Evolutionary conservation across 2,888 invertebrate species (phyloP), one percentile per base, ranked within the genome.

Genomic region (Tetheella fluctuosa): DNA sequence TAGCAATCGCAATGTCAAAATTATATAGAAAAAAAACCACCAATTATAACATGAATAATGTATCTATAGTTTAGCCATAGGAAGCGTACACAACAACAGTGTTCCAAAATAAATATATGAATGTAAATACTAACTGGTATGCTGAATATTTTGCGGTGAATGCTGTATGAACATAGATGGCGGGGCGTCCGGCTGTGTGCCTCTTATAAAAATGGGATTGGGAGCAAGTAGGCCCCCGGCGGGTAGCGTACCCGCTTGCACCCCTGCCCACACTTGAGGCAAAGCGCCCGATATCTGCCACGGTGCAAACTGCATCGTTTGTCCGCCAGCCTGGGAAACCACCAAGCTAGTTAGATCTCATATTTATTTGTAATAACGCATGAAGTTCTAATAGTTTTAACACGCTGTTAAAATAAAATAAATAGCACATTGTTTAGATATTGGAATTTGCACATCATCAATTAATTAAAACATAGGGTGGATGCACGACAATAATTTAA

Each of bases 191-290:
- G 96, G 95, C 80, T 97, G 97, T 0, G 96, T 94, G 23, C 97
- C 96, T 52, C 97, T 90, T 69, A 98, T 97, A 84, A 96, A 96
- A 76, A 97, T 97, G 8, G 96, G 96, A 89, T 97, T 97, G 17
- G 95, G 96, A 0, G 96, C 94, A 6, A 97, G 86, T 0, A 96
- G 94, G 0, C 90, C 89, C 2, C 91, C 95, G 1, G 96, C 91
- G 0, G 96, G 91, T 13, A 96, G 89, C 39, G 95, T 94, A 0
- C 96, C 95, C 0, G 89, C 79, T 72, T 95, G 97, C 25, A 96
- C 95, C 15, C 95, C 95, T 0, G 97, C 93, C 97, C 97, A 97
- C 63, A 96, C 94, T 61, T 96, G 95, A 3, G 96, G 96, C 65
- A 96, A 85, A 0, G 95, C 94, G 25, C 95, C 94, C 57, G 95